Percentiles rank a stretch among this genome's conserved stretches.
Conservation (phyloP, 2,797 vertebrate genomes). For the Hephaestus fuliginosus region DNA sequence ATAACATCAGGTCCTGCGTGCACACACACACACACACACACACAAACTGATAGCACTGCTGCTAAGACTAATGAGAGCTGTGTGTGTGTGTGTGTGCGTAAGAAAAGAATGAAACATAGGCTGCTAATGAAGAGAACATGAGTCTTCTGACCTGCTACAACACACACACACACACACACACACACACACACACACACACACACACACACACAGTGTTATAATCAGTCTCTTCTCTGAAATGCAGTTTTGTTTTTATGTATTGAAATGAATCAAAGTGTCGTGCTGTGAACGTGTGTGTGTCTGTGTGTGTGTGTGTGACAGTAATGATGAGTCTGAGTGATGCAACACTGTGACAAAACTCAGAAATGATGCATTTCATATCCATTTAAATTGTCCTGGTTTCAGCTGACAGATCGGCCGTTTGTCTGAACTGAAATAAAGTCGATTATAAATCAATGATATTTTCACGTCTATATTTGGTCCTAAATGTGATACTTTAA, state of each 20-base stretch:
- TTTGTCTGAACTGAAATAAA: not conserved
- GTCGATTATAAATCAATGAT: not conserved
- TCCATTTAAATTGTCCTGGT: not conserved
- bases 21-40: slow-evolving; percentile 22
- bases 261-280: not conserved
- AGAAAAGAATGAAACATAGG: not conserved
- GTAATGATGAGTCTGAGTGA: slow-evolving; percentile 15
- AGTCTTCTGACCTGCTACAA: slow-evolving; percentile 17
- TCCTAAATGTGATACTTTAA: no score
- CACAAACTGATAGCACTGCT: slow-evolving; percentile 16
- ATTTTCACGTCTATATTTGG: not conserved
- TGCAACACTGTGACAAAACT: slow-evolving; percentile 42
- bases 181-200: slow-evolving; percentile 15
- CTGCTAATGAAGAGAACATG: slow-evolving; percentile 25
- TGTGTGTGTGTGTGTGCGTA: not conserved
- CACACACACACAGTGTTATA: not conserved
- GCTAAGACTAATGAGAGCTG: slow-evolving; percentile 37
- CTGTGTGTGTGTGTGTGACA: not conserved
- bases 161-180: slow-evolving; percentile 6
- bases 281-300: not conserved
- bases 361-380: slow-evolving; percentile 14
- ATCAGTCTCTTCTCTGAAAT: slow-evolving; percentile 3
- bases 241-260: slow-evolving; percentile 4
- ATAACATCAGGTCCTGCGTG: slow-evolving; percentile 78
- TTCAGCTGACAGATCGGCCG: not conserved